Conservation (phyloP, 2,888 invertebrate species). For the Cybosia mesomella region DNA sequence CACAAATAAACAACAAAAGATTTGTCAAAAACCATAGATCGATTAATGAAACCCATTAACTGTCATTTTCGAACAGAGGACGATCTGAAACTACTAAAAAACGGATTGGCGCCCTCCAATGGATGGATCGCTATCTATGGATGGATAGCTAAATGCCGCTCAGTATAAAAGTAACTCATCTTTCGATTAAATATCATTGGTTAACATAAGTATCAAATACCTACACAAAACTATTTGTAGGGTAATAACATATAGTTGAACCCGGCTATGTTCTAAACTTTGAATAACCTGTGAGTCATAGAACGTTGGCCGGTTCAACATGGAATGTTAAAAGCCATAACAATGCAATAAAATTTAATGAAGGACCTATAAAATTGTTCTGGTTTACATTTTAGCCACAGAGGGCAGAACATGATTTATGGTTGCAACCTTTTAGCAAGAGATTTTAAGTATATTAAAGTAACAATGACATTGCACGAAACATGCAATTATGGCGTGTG, state of each 20-base stretch:
- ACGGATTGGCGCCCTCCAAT: too few species aligned
- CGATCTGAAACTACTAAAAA: too few species aligned
- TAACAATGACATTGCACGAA: too few species aligned
- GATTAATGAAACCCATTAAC: too few species aligned
- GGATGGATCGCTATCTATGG: too few species aligned
- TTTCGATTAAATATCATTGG: too few species aligned
- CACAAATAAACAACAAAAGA: too few species aligned
- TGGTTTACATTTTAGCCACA: neutral
- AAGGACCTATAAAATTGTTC: neutral
- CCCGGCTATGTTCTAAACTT: neutral
- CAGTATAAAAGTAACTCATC: neutral
- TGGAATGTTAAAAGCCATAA: neutral
- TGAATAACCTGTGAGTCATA: slow-evolving; percentile 10
- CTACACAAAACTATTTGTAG: neutral
- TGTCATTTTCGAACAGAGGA: too few species aligned
- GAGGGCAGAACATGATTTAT: neutral
- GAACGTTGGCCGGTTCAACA: neutral
- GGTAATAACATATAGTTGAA: neutral
- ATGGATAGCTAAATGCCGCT: neutral
- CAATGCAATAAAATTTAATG: neutral
- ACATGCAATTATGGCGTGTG: too few species aligned
- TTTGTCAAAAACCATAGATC: too few species aligned
- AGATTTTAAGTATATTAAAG: too few species aligned
- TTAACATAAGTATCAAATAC: neutral
- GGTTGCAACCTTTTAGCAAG: neutral